phyloP scores from a whole-genome alignment of 2,113 vertebrate genomes.

The Delphinapterus leucas region DNA sequence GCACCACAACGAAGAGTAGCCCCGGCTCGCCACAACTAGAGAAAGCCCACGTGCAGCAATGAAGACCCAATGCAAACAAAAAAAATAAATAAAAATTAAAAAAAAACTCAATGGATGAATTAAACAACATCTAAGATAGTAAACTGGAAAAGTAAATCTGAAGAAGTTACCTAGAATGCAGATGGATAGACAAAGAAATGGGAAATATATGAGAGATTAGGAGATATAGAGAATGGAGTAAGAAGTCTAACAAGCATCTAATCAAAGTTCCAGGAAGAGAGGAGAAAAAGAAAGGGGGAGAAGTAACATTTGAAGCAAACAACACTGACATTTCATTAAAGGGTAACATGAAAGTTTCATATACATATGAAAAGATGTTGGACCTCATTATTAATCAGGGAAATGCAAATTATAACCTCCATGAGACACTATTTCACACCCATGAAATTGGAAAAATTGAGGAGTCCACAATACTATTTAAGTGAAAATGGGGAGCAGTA shows the following conservation, averaged over 20 bases:
- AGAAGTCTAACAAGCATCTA: not conserved
- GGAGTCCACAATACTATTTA: not conserved
- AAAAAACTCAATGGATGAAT: not conserved
- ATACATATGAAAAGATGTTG: not conserved
- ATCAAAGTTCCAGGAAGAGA: not conserved
- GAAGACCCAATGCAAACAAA: too few species aligned
- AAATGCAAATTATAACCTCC: constrained; percentile 23
- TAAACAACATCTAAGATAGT: not conserved
- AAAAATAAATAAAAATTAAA: too few species aligned
- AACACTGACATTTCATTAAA: not conserved
- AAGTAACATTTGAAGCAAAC: not conserved
- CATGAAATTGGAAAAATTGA: not conserved
- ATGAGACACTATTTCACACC: not conserved
- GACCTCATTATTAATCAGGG: not conserved
- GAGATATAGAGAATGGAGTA: not conserved
- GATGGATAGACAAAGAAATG: not conserved
- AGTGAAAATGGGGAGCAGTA: not conserved
- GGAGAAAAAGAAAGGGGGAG: not conserved
- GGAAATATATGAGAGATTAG: not conserved
- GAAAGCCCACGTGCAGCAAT: too few species aligned
- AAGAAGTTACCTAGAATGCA: not conserved
- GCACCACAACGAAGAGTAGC: too few species aligned
- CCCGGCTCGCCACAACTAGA: too few species aligned
- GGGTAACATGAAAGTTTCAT: not conserved
- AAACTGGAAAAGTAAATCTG: not conserved